These are phyloP conservation scores for Embidobia sp. DNA, from an alignment of 2,888 invertebrate species.

Conservation along the genomic window DNA sequence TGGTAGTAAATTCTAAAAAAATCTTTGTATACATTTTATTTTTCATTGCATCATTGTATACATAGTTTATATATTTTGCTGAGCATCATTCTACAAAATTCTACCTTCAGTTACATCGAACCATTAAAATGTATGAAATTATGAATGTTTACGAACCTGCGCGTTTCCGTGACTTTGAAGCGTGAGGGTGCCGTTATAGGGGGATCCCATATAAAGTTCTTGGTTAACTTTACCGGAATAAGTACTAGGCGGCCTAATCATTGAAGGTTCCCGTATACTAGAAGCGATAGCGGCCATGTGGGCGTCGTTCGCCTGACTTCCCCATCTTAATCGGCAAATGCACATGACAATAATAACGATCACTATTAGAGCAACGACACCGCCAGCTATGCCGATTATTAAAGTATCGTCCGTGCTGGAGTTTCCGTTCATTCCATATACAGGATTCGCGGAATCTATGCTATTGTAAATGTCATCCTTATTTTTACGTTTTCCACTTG, in stretches of 20 bases:
- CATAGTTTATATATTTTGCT: no score
- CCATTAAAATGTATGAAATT: no score
- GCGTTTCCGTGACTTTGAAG: conserved; percentile 75
- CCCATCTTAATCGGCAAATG: conserved; percentile 89
- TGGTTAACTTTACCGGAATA: conserved; percentile 79
- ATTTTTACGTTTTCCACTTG: conserved; percentile 84
- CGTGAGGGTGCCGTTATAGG: conserved; percentile 73
- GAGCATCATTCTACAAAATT: no score
- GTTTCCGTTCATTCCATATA: conserved; percentile 81
- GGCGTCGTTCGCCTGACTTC: conserved; percentile 80
- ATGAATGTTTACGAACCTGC: conserved; percentile 24
- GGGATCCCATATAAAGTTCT: conserved; percentile 74
- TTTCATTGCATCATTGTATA: no score
- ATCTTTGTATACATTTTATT: no score
- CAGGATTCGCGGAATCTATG: conserved; percentile 79
- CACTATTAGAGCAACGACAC: conserved; percentile 94
- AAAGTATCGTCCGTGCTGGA: conserved; percentile 93
- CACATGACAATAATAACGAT: conserved; percentile 94
- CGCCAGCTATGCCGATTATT: conserved; percentile 97
- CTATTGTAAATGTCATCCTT: conserved; percentile 84
- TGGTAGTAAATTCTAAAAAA: no score
- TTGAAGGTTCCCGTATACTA: conserved; percentile 78
- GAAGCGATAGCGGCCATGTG: conserved; percentile 76
- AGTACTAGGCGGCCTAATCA: conserved; percentile 76
- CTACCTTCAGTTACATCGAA: no score